phyloP scores from a whole-genome alignment of 2,797 vertebrate genomes.

The Hippoglossus hippoglossus region DNA sequence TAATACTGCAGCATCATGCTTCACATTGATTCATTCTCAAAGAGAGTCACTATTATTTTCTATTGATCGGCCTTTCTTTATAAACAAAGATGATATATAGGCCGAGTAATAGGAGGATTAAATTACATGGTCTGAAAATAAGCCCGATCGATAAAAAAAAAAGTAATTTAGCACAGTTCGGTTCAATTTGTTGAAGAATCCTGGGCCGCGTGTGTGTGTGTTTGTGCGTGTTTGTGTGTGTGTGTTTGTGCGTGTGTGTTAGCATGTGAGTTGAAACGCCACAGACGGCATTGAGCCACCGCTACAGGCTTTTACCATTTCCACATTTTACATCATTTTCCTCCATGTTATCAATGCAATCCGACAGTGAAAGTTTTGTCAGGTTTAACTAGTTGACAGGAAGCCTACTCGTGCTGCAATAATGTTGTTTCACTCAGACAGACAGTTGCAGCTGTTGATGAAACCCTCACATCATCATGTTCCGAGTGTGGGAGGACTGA shows the following conservation, averaged over 20 bases:
- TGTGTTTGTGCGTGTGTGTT: conserved; percentile 29
- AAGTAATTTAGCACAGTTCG: conserved; percentile 72
- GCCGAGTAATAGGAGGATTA: conserved; percentile 66
- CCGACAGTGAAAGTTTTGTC: conserved; percentile 47
- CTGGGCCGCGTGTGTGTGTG: conserved; percentile 31
- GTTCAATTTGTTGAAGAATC: conserved; percentile 66
- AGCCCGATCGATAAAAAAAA: conserved; percentile 63
- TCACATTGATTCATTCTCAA: conserved; percentile 70
- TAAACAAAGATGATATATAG: conserved; percentile 78
- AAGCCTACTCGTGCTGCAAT: conserved; percentile 60
- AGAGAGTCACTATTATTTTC: conserved; percentile 63
- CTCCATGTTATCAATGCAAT: conserved; percentile 42
- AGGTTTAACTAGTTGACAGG: conserved; percentile 54
- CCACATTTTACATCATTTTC: conserved; percentile 70
- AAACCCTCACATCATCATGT: conserved; percentile 73
- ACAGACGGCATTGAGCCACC: conserved; percentile 17
- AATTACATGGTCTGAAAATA: conserved; percentile 71
- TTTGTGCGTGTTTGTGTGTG: conserved; percentile 3
- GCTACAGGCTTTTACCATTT: conserved; percentile 48
- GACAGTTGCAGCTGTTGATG: conserved; percentile 76
- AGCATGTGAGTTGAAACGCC: conserved; percentile 54
- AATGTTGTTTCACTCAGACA: conserved; percentile 46
- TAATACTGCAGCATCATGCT: conserved; percentile 62
- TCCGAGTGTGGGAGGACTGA: conserved; percentile 66
- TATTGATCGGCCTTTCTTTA: conserved; percentile 69